Evolutionary conservation across 2,797 vertebrate species (phyloP).

Genomic region (Mareca strepera): DNA sequence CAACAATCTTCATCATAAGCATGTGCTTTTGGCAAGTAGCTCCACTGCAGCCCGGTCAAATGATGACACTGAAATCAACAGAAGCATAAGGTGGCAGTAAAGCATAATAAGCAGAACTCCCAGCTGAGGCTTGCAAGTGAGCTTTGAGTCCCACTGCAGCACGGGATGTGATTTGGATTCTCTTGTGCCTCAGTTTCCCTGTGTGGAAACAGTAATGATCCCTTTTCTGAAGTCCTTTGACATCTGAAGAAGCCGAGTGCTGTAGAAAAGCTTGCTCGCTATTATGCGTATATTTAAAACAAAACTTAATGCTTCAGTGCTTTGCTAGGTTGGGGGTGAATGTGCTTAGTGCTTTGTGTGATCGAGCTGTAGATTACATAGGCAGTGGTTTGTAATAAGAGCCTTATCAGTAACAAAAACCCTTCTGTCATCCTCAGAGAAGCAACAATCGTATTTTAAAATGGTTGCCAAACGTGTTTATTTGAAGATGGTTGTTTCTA

Average conservation of each 20-base stretch:
- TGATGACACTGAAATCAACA: background rate
- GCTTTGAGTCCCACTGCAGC: background rate
- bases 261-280: background rate
- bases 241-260: background rate
- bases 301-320: constrained; percentile 19
- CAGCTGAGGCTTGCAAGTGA: background rate
- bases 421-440: constrained; percentile 58
- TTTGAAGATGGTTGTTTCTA: constrained; percentile 63
- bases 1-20: background rate
- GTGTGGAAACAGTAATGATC: background rate
- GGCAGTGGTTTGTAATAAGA: constrained; percentile 58
- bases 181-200: background rate
- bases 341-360: constrained; percentile 19
- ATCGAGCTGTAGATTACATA: constrained; percentile 58
- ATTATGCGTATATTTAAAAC: constrained; percentile 45
- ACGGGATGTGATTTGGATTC: background rate
- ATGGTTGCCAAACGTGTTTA: constrained; percentile 70
- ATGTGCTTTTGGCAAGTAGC: background rate
- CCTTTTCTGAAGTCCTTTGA: constrained; percentile 4
- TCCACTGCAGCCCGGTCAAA: background rate
- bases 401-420: constrained; percentile 59
- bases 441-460: constrained; percentile 57
- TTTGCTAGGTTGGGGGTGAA: constrained; percentile 29
- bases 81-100: background rate
- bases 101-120: background rate